Base-by-base conservation (phyloP, 1,140 invertebrate species). In the Danaus melanippus region DNA sequence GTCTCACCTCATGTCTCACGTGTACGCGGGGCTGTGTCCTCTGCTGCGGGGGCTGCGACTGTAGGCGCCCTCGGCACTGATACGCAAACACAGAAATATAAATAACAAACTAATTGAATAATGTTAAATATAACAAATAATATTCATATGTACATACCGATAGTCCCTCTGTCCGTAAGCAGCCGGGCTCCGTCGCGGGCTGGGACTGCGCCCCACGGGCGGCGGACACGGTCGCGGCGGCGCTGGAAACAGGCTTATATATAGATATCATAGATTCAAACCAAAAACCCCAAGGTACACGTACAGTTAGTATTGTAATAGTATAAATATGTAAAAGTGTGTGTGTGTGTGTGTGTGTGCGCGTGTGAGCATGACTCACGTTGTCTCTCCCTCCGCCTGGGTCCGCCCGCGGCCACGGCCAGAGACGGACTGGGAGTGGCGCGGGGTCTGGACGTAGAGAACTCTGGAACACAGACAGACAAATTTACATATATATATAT, bases 1-100 rank as follows among this genome's bases (percentile, higher is more conserved):
- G 7, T 32, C 15, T 32, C 21, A 32, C 21, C 21, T 32, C 21
- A 32, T 0, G 21, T 32, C 21, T 62, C 60, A 62, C 60, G 60
- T 56, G 50, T 62, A 64, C 10, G 59, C 62, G 10, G 66, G 66
- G 51, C 66, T 67, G 61, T 64, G 65, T 1, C 59, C 56, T 47
- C 65, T 59, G 12, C 62, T 61, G 46, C 63, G 56, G 3, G 44
- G 10, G 8, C 42, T 42, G 40, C 60, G 56, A 7, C 48, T 42
- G 17, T 55, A 42, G 11, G 43, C 21, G 39, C 46, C 32, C 45
- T 43, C 46, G n/a, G 53, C 32, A 1, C 40, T 46, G 9, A 12
- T 50, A 21, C 7, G 6, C 0, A 7, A 8, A 32, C 2, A 32
- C 6, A 0, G 21, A 32, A 32, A 32, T 32, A 32, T 32, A 32